Percentiles rank a stretch among this genome's conserved stretches.
Conservation (phyloP, 2,888 invertebrate genomes). For the Furcula furcula region DNA sequence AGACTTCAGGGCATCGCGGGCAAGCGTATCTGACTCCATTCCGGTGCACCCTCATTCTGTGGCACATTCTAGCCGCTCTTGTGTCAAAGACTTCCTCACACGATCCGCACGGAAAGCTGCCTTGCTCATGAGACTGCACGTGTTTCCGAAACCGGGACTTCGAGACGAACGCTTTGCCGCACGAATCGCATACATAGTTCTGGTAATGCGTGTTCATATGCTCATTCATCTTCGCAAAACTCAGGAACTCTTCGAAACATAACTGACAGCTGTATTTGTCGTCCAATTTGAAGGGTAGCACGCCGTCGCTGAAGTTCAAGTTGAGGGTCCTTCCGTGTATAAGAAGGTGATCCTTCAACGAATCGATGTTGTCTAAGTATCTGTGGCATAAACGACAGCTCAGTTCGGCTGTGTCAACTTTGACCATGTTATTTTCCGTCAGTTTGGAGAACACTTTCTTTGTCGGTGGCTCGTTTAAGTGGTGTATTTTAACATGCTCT, state of each 20-base stretch:
- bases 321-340: conserved; percentile 48
- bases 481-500: conserved; percentile 48
- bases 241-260: conserved; percentile 47
- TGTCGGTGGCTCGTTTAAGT: conserved; percentile 50
- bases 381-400: conserved; percentile 55
- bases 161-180: conserved; percentile 68
- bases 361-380: conserved; percentile 42
- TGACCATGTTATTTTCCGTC: conserved; percentile 71
- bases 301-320: conserved; percentile 59
- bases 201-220: conserved; percentile 72
- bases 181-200: conserved; percentile 67
- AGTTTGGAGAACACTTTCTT: conserved; percentile 62
- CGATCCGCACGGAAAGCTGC: conserved; percentile 60
- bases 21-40: conserved; percentile 64
- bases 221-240: conserved; percentile 61
- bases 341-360: conserved; percentile 55
- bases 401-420: conserved; percentile 62
- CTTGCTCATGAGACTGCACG: conserved; percentile 61
- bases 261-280: conserved; percentile 58
- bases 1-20: conserved; percentile 62
- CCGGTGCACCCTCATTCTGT: conserved; percentile 54
- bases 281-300: conserved; percentile 64
- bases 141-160: conserved; percentile 66
- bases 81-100: conserved; percentile 58
- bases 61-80: conserved; percentile 54